Base-by-base conservation (phyloP, 1,140 invertebrate species). In the Hesperophylax magnus region DNA sequence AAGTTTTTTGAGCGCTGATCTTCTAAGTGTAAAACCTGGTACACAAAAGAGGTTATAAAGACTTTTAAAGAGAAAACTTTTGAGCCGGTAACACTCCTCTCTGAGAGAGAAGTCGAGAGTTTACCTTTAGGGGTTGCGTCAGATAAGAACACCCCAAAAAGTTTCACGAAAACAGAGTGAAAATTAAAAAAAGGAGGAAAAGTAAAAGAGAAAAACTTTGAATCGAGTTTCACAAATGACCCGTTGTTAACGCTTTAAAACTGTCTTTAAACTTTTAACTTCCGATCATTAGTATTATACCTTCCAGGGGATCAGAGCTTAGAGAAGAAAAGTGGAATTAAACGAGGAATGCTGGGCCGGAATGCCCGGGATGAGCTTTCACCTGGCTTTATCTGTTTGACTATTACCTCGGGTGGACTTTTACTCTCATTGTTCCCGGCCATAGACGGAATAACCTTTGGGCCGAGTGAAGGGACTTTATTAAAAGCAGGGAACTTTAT, bases 1-100 rank as follows among this genome's bases (percentile, higher is more conserved):
- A 84, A 79, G 72, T 84, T 84, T 79, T 65, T 63, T 75, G n/a
- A 77, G 56, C 74, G 65, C 24, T 54, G 77, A 78, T 84, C 72
- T 78, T 58, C 77, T 84, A 84, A 84, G 82, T 84, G 82, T 84
- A 84, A 84, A 84, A 80, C 67, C 82, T 84, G 65, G 82, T 84
- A 84, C 75, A 84, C 72, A 84, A 84, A 84, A 80, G 77, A 79
- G 77, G 82, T 80, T 81, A 81, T 84, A 84, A 84, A 84, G 82
- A 84, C 77, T 84, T 84, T 84, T 84, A 81, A 84, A 84, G 78
- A 80, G 80, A 80, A 84, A 84, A 84, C 82, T 84, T 84, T 81
- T 0, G 39, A 60, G 74, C 82, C 82, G 82, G 82, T 84, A 81
- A 81, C 80, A 81, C 75, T 81, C 24, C 47, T 56, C 34, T 22